A percentile compares a stretch with the other conserved stretches of the same genome.
phyloP scores from a whole-genome alignment of 92 coral and sea anemone species.

The Montipora capitata region DNA sequence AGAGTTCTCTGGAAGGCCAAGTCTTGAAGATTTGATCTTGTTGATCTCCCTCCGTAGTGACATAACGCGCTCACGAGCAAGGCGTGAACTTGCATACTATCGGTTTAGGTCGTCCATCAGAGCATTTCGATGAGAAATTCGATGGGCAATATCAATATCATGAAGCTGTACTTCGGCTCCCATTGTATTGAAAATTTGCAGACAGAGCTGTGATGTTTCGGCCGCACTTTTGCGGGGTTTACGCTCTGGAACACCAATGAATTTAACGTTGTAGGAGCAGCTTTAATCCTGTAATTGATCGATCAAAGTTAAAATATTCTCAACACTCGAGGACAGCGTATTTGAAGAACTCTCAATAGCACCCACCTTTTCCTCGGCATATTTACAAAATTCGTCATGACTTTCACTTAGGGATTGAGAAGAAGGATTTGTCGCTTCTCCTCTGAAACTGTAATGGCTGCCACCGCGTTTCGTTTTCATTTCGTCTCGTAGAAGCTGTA shows the following conservation, averaged over 20 bases:
- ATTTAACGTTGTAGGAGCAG: constrained; percentile 33
- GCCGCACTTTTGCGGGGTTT: constrained; percentile 42
- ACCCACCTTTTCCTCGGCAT: neutral
- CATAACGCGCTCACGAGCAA: constrained; percentile 35
- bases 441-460: neutral
- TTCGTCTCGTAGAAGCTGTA: constrained; percentile 18
- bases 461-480: constrained; percentile 20
- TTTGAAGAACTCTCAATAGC: neutral
- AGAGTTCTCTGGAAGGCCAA: constrained; percentile 29
- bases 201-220: constrained; percentile 53
- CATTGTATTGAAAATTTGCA: too few species aligned
- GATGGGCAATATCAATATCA: constrained; percentile 39
- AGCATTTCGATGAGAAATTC: constrained; percentile 23
- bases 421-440: neutral
- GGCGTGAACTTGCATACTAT: constrained; percentile 51
- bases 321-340: constrained; percentile 5
- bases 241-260: constrained; percentile 34
- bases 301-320: neutral
- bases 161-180: constrained; percentile 26
- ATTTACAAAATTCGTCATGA: neutral
- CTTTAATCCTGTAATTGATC: constrained; percentile 19
- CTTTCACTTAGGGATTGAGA: neutral
- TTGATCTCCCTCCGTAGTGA: constrained; percentile 12
- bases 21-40: constrained; percentile 20
- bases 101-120: constrained; percentile 36